Evolutionary conservation across 1,140 invertebrate species (phyloP).

Genomic region (Solenopsis fugax): DNA sequence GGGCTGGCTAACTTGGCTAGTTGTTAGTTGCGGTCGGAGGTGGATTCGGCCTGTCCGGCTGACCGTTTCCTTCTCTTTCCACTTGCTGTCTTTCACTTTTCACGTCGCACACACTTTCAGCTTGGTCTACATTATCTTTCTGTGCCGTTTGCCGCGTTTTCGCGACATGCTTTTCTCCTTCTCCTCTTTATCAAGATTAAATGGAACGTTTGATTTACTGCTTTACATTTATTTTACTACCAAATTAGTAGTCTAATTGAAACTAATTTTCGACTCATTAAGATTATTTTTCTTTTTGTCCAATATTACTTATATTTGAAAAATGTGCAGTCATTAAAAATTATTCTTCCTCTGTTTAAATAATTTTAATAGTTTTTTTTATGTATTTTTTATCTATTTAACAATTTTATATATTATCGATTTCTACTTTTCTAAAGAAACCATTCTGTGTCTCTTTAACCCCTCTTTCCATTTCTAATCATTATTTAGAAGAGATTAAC

Average conservation of each 20-base stretch:
- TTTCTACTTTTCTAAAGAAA: not conserved
- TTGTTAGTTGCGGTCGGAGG: slow-evolving; percentile 56
- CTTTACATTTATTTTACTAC: slow-evolving; percentile 1
- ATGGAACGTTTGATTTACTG: not conserved
- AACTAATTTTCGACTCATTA: slow-evolving; percentile 10
- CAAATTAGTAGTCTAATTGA: not conserved
- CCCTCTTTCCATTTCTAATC: not conserved
- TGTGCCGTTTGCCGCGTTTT: not conserved
- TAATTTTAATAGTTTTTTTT: not conserved
- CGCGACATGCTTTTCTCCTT: not conserved
- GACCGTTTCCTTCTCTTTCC: not conserved
- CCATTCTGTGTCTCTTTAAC: not conserved
- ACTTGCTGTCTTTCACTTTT: slow-evolving; percentile 43
- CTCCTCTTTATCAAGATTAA: not conserved
- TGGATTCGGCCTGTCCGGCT: slow-evolving; percentile 42
- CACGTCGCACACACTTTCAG: not conserved
- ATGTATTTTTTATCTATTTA: not conserved
- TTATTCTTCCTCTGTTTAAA: not conserved
- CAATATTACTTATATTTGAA: not conserved
- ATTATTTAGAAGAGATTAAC: not conserved
- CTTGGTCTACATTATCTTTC: not conserved
- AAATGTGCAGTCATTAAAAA: not conserved
- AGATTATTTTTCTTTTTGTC: not conserved
- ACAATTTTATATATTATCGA: not conserved
- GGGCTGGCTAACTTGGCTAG: slow-evolving; percentile 49